Evolutionary conservation across 2,113 vertebrate species (phyloP).

Genomic region (Notarius lentiginosus): DNA sequence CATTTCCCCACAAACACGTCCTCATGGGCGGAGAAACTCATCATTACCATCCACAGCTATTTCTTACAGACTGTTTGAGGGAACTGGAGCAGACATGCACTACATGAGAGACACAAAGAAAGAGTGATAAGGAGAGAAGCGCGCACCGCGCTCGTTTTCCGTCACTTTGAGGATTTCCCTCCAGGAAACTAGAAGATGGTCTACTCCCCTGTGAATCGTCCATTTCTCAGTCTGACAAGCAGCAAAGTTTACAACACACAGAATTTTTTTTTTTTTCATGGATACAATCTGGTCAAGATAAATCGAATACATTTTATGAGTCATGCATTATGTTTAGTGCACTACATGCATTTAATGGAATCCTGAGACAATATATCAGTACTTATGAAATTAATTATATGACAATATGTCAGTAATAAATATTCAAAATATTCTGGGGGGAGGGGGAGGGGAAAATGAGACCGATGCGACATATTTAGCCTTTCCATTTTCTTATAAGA

Average conservation of each 20-base stretch:
- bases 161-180: conserved; percentile 81
- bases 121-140: conserved; percentile 1
- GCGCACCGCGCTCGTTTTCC: conserved; percentile 53
- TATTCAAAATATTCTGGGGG: not conserved
- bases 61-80: not conserved
- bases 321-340: not conserved
- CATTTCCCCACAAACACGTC: conserved; percentile 1
- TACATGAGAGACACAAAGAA: not conserved
- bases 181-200: conserved; percentile 86
- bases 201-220: conserved; percentile 65
- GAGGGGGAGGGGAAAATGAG: too few species aligned
- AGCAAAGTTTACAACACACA: conserved; percentile 35
- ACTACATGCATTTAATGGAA: not conserved
- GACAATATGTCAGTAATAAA: not conserved
- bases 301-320: too few species aligned
- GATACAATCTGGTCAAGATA: too few species aligned
- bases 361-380: too few species aligned
- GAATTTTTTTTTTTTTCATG: not conserved
- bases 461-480: not conserved
- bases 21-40: conserved; percentile 14
- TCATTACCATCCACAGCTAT: conserved; percentile 2
- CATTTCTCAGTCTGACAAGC: conserved; percentile 60
- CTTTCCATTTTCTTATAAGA: not conserved
- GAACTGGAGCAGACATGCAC: not conserved
- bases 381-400: too few species aligned